Evolutionary conservation across 2,888 invertebrate genomes (phyloP).

Genomic region (Tenthredo livida): DNA sequence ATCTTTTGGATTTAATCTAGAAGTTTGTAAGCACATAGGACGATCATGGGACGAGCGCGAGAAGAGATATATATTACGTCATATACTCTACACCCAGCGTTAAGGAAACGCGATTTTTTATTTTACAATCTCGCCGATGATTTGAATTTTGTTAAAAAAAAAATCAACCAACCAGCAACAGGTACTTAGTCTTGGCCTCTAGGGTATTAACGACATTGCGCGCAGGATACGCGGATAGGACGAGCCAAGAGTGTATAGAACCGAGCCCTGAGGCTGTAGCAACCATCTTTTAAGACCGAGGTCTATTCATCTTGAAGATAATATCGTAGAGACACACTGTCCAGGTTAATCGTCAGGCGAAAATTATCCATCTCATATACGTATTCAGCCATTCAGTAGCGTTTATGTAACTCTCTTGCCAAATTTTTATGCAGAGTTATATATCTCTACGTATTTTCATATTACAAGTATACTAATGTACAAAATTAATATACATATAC

Average conservation of each 20-base stretch:
- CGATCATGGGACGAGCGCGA: neutral
- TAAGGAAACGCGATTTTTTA: neutral
- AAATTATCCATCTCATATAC: neutral
- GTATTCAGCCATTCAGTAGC: neutral
- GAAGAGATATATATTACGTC: neutral
- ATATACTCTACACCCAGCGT: neutral
- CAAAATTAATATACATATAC: no score
- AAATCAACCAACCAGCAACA: neutral
- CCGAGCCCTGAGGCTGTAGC: slow-evolving; percentile 3
- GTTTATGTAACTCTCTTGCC: neutral
- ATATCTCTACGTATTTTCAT: neutral
- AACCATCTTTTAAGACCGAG: slow-evolving; percentile 56
- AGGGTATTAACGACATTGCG: slow-evolving; percentile 16
- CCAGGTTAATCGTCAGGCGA: slow-evolving; percentile 12
- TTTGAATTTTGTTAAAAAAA: neutral
- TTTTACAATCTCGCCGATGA: neutral
- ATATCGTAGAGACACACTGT: slow-evolving; percentile 61
- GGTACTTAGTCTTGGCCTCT: slow-evolving; percentile 13
- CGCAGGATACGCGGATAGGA: neutral
- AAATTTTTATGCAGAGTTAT: neutral
- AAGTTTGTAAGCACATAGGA: neutral
- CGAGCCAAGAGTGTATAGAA: neutral
- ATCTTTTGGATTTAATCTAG: neutral
- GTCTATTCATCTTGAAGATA: slow-evolving; percentile 69
- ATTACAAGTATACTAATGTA: neutral